Conservation (phyloP, 2,113 vertebrate genomes). For the Neofelis nebulosa region DNA sequence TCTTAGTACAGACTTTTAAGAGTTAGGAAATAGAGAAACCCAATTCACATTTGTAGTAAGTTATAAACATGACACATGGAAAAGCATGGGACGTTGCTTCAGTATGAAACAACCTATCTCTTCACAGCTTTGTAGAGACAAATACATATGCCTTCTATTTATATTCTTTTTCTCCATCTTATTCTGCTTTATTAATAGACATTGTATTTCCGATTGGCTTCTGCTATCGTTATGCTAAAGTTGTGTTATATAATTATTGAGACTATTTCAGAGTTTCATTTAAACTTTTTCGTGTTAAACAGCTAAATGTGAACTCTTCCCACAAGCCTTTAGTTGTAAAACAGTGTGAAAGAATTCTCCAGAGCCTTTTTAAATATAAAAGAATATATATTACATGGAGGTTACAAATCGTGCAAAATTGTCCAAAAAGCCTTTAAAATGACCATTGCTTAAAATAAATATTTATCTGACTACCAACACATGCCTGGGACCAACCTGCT, state of each 20-base stretch:
- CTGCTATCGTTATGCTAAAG: background rate
- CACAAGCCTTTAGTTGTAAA: background rate
- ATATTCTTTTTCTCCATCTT: constrained; percentile 1
- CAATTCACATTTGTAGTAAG: constrained; percentile 25
- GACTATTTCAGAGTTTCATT: constrained; percentile 10
- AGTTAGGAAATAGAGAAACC: constrained; percentile 27
- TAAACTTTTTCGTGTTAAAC: constrained; percentile 25
- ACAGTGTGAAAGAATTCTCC: constrained; percentile 26
- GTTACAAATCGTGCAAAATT: constrained; percentile 66
- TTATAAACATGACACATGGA: background rate
- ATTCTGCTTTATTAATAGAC: background rate
- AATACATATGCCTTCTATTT: background rate
- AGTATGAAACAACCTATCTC: background rate
- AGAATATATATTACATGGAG: constrained; percentile 53
- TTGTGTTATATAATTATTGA: background rate
- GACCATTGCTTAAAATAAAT: constrained; percentile 67
- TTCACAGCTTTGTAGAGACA: background rate
- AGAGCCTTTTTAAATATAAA: constrained; percentile 68
- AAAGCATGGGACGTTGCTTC: background rate
- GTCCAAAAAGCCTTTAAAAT: constrained; percentile 74
- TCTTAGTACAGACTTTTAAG: background rate
- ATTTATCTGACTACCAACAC: constrained; percentile 62
- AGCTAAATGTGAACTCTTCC: background rate
- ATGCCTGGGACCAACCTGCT: constrained; percentile 62
- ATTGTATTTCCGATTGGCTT: background rate